A percentile compares a stretch with the other conserved stretches of the same genome.
phyloP scores from a whole-genome alignment of 2,888 invertebrate species.

The Physocephala rufipes region DNA sequence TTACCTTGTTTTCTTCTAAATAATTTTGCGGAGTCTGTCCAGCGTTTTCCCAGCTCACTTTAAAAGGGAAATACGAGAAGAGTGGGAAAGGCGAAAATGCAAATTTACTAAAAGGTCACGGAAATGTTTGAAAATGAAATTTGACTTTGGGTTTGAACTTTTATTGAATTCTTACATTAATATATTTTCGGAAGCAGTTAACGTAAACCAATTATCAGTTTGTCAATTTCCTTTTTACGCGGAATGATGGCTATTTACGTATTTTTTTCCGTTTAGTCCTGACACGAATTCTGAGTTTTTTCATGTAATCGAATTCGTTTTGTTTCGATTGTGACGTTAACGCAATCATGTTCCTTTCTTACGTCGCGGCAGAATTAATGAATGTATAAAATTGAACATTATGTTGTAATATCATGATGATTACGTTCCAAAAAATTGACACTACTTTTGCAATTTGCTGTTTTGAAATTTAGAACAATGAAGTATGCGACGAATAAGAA shows the following conservation, averaged over 20 bases:
- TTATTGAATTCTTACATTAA: too few species aligned
- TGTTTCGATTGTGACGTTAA: conserved; percentile 56
- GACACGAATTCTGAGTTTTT: conserved; percentile 61
- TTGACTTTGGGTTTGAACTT: too few species aligned
- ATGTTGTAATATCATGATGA: conserved; percentile 50
- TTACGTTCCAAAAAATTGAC: conserved; percentile 33
- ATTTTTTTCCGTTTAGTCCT: conserved; percentile 64
- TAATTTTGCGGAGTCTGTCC: not conserved
- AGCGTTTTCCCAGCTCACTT: too few species aligned
- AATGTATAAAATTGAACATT: conserved; percentile 48
- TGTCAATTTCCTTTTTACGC: too few species aligned
- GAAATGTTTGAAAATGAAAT: too few species aligned
- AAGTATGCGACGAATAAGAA: not conserved
- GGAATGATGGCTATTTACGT: conserved; percentile 59
- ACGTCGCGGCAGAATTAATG: conserved; percentile 50
- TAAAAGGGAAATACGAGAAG: too few species aligned
- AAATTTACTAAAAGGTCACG: too few species aligned
- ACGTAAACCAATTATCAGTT: too few species aligned
- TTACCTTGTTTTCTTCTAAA: not conserved
- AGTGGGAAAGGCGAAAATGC: too few species aligned
- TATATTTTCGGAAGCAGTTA: not conserved
- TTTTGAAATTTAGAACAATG: too few species aligned
- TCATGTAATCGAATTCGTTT: conserved; percentile 57
- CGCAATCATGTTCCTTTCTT: conserved; percentile 63
- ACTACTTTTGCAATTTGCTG: too few species aligned